Evolutionary conservation across 2,113 vertebrate species (phyloP), one percentile per base, ranked within the genome.

Genomic region (Acanthochromis polyacanthus): DNA sequence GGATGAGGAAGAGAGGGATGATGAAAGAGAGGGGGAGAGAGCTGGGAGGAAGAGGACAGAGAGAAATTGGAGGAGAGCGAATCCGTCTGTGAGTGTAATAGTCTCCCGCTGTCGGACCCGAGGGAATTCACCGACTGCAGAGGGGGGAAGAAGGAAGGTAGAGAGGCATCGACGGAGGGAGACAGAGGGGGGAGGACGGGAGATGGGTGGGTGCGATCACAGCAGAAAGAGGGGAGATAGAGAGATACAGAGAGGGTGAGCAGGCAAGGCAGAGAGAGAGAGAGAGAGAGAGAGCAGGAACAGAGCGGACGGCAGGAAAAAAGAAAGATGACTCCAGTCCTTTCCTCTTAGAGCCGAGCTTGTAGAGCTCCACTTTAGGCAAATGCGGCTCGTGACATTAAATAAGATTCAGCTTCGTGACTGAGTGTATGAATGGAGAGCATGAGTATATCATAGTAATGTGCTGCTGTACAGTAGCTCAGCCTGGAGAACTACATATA

Each of bases 51-150:
- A 82, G 86, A 87, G 80, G 91, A 92, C 85, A 87, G 92, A 92
- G 89, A 94, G 93, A 93, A 91, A 94, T 92, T 90, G 91, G 89
- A 87, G 89, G 91, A 90, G 91, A 90, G 91, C 78, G 87, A 91
- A 92, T 92, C 92, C 64, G 91, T 94, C 92, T 94, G 90, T 91
- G 93, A 93, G 88, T 85, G 92, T 93, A 93, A 92, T 92, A 89
- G 92, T 93, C 92, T 94, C 88, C 92, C 83, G 93, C 85, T 89
- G 91, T 91, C 67, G 71, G 89, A 92, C 93, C 87, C 84, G 69
- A 69, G 92, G 93, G 92, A 91, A 91, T 82, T 82, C 84, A 87
- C 82, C 30, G 82, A 88, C 90, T 92, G 88, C 88, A 92, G 86
- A 79, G 80, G 76, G 81, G 55, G 52, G 60, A 69, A 74, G 84